Evolutionary conservation across 2,113 vertebrate species (phyloP).

Genomic region (Myiopsitta monachus): DNA sequence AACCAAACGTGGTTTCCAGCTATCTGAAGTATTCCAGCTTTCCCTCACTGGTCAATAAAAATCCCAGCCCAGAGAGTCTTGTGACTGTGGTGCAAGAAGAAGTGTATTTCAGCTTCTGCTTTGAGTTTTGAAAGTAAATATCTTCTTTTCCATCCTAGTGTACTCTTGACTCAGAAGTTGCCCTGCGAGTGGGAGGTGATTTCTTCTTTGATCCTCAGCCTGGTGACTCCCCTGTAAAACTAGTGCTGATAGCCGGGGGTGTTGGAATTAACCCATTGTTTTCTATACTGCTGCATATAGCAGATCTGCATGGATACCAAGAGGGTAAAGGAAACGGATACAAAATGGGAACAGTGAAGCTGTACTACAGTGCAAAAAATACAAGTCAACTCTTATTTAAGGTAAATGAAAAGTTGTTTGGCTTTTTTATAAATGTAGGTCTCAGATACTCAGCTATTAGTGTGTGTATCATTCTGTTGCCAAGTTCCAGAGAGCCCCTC

Average conservation of each 20-base stretch:
- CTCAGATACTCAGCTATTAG: not conserved
- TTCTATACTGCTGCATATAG: slow-evolving; percentile 88
- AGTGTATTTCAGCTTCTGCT: not conserved
- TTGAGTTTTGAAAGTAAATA: slow-evolving; percentile 23
- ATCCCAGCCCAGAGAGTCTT: not conserved
- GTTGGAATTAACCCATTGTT: slow-evolving; percentile 96
- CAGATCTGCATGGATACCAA: slow-evolving; percentile 78
- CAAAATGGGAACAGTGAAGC: slow-evolving; percentile 76
- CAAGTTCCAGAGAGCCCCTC: not conserved
- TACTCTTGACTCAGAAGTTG: slow-evolving; percentile 82
- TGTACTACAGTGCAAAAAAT: slow-evolving; percentile 89
- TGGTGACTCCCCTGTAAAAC: slow-evolving; percentile 78
- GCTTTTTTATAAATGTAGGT: not conserved
- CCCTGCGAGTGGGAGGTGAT: slow-evolving; percentile 88
- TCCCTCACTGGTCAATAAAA: not conserved
- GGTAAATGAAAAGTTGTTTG: slow-evolving; percentile 62
- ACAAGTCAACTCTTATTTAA: slow-evolving; percentile 89
- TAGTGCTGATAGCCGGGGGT: slow-evolving; percentile 91
- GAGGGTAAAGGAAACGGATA: slow-evolving; percentile 55
- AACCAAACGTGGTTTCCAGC: not conserved
- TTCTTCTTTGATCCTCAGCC: slow-evolving; percentile 92
- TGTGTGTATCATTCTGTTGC: not conserved
- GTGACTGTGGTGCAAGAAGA: not conserved
- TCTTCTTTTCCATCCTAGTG: slow-evolving; percentile 77
- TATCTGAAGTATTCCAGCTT: not conserved